Evolutionary conservation across 1,140 invertebrate species (phyloP), one percentile per base, ranked within the genome.

Genomic region (Apis mellifera): DNA sequence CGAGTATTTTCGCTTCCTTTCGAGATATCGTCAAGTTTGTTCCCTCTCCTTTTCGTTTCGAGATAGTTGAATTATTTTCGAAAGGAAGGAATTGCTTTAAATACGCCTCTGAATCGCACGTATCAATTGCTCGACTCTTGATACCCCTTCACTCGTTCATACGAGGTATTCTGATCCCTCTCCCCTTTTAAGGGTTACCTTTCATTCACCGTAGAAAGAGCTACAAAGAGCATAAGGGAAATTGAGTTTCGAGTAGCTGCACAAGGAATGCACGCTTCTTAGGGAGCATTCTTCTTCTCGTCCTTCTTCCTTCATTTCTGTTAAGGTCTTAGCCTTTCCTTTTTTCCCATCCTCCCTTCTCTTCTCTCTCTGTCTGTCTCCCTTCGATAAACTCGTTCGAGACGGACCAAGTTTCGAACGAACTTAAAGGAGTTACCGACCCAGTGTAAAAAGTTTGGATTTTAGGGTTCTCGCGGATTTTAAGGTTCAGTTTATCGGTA

Each of bases 181-280:
- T 26, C 26, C 3, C 32, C n/a, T n/a, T n/a, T n/a, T n/a, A 60
- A 68, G 19, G 19, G 59, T 84, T 87, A 88, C 77, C 64, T 84
- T 32, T 32, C 80, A 73, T 89, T 86, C 84, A 42, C 32, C 65
- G 71, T 54, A 65, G 84, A 70, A 81, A 74, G 69, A 74, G 69
- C 54, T 78, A 57, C 77, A 71, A 78, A 68, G 77, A 64, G 75
- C 78, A 68, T 84, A 78, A 62, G 78, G 81, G 84, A 86, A 89
- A 89, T 89, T 86, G 87, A 89, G 71, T 89, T 89, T 89, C 59
- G 60, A 69, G 73, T 48, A 62, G 78, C 59, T 72, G 65, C 81
- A 78, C 84, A 80, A 50, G 62, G 60, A 21, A 19, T 32, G 55
- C 70, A 15, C 65, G 70, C 62, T 70, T 70, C 70, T 65, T 73